These are phyloP conservation scores for Panonychus citri DNA, from an alignment of 1,140 invertebrate genomes.

Conservation along the genomic window DNA sequence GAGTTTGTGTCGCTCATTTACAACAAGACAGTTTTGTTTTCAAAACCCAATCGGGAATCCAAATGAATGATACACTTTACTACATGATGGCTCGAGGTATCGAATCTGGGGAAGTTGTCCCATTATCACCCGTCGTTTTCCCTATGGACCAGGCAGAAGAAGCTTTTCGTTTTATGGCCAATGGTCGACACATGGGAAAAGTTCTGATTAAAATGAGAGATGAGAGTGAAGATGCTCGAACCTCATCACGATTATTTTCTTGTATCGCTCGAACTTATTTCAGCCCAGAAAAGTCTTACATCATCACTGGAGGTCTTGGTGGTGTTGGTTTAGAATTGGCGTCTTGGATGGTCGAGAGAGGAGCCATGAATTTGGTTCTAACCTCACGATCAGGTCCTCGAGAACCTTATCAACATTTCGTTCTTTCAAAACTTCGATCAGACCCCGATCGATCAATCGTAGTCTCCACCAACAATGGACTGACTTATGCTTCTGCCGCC, in stretches of 20 bases:
- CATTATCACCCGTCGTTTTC: slow-evolving; percentile 56
- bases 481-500: slow-evolving; percentile 36
- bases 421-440: slow-evolving; percentile 10
- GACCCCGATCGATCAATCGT: slow-evolving; percentile 35
- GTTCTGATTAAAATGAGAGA: slow-evolving; percentile 28
- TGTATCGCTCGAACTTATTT: slow-evolving; percentile 23
- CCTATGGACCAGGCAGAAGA: slow-evolving; percentile 59
- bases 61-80: background rate
- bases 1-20: slow-evolving; percentile 72
- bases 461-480: slow-evolving; percentile 42
- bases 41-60: background rate
- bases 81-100: slow-evolving; percentile 57
- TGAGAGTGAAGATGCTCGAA: background rate
- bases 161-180: slow-evolving; percentile 81
- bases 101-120: slow-evolving; percentile 53
- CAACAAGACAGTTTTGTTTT: slow-evolving; percentile 31
- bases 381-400: slow-evolving; percentile 28
- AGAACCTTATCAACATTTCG: slow-evolving; percentile 27
- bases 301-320: slow-evolving; percentile 32
- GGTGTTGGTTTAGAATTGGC: slow-evolving; percentile 32
- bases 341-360: slow-evolving; percentile 29
- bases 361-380: slow-evolving; percentile 26
- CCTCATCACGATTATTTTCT: slow-evolving; percentile 10
- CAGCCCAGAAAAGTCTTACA: slow-evolving; percentile 20
- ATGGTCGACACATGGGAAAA: slow-evolving; percentile 89